Conservation (phyloP, 2,113 vertebrate species). For the Notarius lentiginosus region DNA sequence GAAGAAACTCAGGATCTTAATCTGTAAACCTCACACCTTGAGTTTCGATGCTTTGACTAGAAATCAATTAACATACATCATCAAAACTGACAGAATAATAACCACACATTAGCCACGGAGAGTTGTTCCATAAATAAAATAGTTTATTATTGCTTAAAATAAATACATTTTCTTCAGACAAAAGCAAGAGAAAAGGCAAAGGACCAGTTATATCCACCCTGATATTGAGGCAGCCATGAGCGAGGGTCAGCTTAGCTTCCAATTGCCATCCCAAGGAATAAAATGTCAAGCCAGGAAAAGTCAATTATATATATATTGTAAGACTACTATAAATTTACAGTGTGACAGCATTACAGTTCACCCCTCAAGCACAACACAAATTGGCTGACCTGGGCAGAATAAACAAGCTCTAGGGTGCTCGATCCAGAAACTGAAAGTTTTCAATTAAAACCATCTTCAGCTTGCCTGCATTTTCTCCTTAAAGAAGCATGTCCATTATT, state of each 20-base stretch:
- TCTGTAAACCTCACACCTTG: conserved; percentile 7
- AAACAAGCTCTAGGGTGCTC: background rate
- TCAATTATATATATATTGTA: background rate
- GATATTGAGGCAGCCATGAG: conserved; percentile 27
- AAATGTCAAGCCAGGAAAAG: conserved; percentile 31
- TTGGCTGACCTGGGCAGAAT: conserved; percentile 1
- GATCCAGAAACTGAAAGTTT: background rate
- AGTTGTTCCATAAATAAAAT: conserved; percentile 59
- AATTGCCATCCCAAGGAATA: conserved; percentile 11
- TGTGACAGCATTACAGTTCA: conserved; percentile 63
- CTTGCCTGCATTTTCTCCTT: background rate
- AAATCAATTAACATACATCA: background rate
- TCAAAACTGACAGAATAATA: background rate
- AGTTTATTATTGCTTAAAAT: conserved; percentile 61
- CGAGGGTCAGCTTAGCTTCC: conserved; percentile 11
- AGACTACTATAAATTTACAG: conserved; percentile 38
- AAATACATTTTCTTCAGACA: conserved; percentile 59
- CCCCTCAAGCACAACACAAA: conserved; percentile 56
- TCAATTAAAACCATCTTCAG: background rate
- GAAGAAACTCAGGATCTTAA: background rate
- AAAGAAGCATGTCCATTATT: conserved; percentile 3
- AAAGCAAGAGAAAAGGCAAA: conserved; percentile 47
- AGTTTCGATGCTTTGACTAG: background rate
- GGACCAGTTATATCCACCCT: conserved; percentile 31
- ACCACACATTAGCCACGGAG: background rate